These are phyloP conservation scores for Ooceraea biroi DNA, from an alignment of 1,140 invertebrate species.

Conservation along the genomic window DNA sequence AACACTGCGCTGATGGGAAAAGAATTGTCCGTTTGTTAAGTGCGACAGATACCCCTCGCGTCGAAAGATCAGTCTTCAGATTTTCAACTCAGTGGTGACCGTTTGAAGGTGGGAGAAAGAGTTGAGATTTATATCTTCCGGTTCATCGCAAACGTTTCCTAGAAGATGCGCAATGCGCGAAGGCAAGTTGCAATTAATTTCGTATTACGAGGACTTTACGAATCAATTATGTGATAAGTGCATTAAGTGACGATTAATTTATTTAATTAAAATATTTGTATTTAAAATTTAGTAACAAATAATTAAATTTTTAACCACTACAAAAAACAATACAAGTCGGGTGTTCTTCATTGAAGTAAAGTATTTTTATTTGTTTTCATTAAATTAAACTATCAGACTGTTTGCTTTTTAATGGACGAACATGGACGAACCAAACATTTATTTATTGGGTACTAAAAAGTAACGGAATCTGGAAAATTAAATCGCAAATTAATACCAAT, in stretches of 20 bases:
- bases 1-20: constrained; percentile 70
- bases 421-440: neutral
- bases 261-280: neutral
- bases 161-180: constrained; percentile 65
- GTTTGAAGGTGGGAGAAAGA: constrained; percentile 70
- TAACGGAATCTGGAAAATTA: neutral
- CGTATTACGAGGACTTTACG: neutral
- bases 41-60: neutral
- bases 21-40: constrained; percentile 70
- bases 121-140: constrained; percentile 80
- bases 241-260: neutral
- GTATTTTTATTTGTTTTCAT: neutral
- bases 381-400: neutral
- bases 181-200: constrained; percentile 28
- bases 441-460: neutral
- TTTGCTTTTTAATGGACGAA: neutral
- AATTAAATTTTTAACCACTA: neutral
- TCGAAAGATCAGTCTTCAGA: constrained; percentile 58
- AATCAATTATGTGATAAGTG: neutral
- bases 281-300: neutral
- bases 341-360: neutral
- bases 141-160: constrained; percentile 67
- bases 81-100: constrained; percentile 49
- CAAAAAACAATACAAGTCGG: neutral
- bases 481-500: constrained; percentile 26